Percentiles rank a stretch among this genome's conserved stretches.
Evolutionary conservation across 1,140 invertebrate species (phyloP).

Genomic region (Drosophila saltans): DNA sequence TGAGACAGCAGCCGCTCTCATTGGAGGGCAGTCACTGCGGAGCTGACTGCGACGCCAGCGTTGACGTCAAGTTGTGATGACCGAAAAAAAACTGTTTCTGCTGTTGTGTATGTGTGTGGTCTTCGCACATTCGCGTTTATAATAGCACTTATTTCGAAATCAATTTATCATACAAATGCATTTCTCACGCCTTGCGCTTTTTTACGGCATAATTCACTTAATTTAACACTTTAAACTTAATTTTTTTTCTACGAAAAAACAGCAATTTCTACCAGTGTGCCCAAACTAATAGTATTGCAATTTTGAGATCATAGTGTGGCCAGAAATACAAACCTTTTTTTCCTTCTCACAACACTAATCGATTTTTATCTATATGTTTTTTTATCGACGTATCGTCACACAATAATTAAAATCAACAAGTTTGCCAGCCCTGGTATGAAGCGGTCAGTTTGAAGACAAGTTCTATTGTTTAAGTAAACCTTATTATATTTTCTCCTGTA

Average conservation of each 20-base stretch:
- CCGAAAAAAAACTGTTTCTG: slow-evolving; percentile 55
- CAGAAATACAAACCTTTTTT: no score
- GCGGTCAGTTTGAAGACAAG: no score
- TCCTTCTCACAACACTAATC: no score
- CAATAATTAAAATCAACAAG: no score
- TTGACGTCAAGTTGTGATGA: slow-evolving; percentile 61
- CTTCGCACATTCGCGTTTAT: slow-evolving; percentile 45
- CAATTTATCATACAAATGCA: slow-evolving; percentile 48
- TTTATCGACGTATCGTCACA: no score
- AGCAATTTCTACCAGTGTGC: slow-evolving; percentile 47
- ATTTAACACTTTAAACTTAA: slow-evolving; percentile 52
- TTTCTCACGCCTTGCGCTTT: slow-evolving; percentile 48
- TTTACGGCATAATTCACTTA: slow-evolving; percentile 35
- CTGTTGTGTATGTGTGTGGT: slow-evolving; percentile 50
- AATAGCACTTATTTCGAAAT: slow-evolving; percentile 56
- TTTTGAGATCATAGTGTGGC: slow-evolving; percentile 1
- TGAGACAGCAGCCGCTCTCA: slow-evolving; percentile 47
- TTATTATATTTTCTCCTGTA: no score
- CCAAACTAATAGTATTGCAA: slow-evolving; percentile 51
- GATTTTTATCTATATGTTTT: no score
- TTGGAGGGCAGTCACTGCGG: slow-evolving; percentile 18
- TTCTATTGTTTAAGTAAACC: no score
- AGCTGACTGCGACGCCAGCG: slow-evolving; percentile 47
- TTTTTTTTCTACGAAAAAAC: slow-evolving; percentile 51
- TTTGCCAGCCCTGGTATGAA: no score